Evolutionary conservation across 2,888 invertebrate genomes (phyloP), one percentile per base, ranked within the genome.

Genomic region (Hydrotaea diabolus): DNA sequence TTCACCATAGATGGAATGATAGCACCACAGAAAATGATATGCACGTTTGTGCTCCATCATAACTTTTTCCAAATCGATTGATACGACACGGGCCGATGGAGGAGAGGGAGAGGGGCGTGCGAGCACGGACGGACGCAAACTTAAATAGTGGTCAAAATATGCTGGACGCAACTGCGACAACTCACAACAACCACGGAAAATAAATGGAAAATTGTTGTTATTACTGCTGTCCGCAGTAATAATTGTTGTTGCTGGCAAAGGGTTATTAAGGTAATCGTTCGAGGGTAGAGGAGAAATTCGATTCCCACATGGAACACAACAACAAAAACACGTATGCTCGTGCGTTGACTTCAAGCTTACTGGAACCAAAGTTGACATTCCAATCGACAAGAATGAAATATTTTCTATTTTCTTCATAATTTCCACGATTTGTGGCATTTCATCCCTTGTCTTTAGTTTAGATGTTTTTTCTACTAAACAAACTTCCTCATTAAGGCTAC

Each of bases 31-130:
- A 7, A 66, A 39, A 66, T 66, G 66, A 43, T 66, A 43, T 66
- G 66, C 66, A 66, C 39, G 39, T 55, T 43, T 31, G 2, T 31
- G 2, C 31, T 19, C 66, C 39, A 39, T 66, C 66, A 66, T 66
- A 66, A n/a, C n/a, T 66, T 66, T 59, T 3, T 11, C n/a, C 36
- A 66, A 66, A 66, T 66, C 66, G 66, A 39, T 66, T 66, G 66
- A 66, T 66, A 19, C 19, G 66, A 66, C 39, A 39, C 36, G 36
- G 36, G 13, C 39, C 2, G 31, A 31, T 31, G 31, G 31, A 31
- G 31, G 31, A 4, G 31, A 31, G 31, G 31, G 31, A 2, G 31
- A 31, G 7, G 31, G 31, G 31, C 2, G n/a, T 7, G 43, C 43
- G 15, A 11, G 43, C 43, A 43, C 31, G 31, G 31, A n/a, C n/a